phyloP scores from a whole-genome alignment of 1,140 invertebrate species.

The Tenebrio molitor region DNA sequence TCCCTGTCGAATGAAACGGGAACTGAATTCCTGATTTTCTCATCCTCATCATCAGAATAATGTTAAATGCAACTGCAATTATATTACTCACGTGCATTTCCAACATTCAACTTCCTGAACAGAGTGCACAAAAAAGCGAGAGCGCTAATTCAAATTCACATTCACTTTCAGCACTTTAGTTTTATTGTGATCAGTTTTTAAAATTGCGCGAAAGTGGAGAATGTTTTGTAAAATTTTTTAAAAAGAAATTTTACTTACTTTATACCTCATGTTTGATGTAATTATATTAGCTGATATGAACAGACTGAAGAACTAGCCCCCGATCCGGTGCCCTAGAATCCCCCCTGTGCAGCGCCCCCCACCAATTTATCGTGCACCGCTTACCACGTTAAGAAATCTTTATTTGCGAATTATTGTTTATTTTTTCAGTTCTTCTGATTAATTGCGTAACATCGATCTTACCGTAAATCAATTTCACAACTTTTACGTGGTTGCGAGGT shows the following conservation, averaged over 20 bases:
- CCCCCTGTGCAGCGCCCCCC: conserved; percentile 5
- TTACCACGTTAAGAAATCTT: conserved; percentile 23
- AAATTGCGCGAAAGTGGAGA: conserved; percentile 16
- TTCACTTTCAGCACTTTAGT: conserved; percentile 35
- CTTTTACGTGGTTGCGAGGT: no score
- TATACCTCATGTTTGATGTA: conserved; percentile 30
- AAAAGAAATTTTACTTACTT: conserved; percentile 15
- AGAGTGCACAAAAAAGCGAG: conserved; percentile 24
- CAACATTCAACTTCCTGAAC: conserved; percentile 13
- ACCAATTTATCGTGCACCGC: not conserved
- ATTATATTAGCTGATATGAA: conserved; percentile 14
- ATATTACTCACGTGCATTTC: conserved; percentile 22
- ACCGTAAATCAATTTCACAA: not conserved
- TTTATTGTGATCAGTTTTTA: conserved; percentile 15
- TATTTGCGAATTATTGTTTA: conserved; percentile 1
- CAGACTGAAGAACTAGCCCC: conserved; percentile 11
- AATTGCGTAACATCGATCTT: not conserved
- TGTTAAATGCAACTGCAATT: no score
- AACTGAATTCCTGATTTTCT: no score
- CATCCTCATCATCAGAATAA: no score
- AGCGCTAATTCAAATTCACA: conserved; percentile 35
- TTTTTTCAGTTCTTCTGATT: not conserved
- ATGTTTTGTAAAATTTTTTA: not conserved
- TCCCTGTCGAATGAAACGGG: no score
- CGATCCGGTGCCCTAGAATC: not conserved